Percentiles rank a stretch among this genome's conserved stretches.
These are phyloP conservation scores for Triplophysa tibetana DNA, from an alignment of 2,113 vertebrate genomes.

Conservation along the genomic window DNA sequence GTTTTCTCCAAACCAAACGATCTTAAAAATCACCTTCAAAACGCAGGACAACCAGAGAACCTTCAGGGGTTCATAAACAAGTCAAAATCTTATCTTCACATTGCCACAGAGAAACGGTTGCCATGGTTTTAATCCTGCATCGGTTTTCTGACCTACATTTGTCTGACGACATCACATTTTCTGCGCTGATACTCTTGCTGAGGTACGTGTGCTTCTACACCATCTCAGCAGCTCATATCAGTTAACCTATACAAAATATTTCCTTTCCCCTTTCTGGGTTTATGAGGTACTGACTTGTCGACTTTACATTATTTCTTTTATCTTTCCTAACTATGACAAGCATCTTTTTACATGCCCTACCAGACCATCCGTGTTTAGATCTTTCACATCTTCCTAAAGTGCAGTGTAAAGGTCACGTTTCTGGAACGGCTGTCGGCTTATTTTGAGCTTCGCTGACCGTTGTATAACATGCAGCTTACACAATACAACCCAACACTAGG, in stretches of 20 bases:
- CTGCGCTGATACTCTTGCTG: background rate
- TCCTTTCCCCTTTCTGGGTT: no score
- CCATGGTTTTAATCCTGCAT: conserved; percentile 4
- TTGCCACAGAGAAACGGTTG: background rate
- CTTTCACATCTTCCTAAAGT: conserved; percentile 8
- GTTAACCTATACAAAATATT: no score
- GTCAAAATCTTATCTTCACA: background rate
- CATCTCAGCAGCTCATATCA: background rate
- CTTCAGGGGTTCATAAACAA: background rate
- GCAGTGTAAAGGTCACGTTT: conserved; percentile 42
- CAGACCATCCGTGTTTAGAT: background rate
- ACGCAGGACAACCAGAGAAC: background rate
- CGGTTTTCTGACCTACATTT: conserved; percentile 1
- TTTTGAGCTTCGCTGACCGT: conserved; percentile 31
- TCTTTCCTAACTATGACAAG: background rate
- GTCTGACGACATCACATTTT: background rate
- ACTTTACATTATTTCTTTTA: no score
- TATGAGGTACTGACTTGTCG: no score
- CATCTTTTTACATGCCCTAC: background rate
- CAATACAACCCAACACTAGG: background rate
- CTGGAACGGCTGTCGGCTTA: conserved; percentile 32
- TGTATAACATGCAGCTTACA: background rate
- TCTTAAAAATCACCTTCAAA: background rate
- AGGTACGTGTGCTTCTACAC: background rate
- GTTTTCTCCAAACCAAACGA: background rate